Evolutionary conservation across 2,797 vertebrate species (phyloP).

Genomic region (Chaetophractus vellerosus): DNA sequence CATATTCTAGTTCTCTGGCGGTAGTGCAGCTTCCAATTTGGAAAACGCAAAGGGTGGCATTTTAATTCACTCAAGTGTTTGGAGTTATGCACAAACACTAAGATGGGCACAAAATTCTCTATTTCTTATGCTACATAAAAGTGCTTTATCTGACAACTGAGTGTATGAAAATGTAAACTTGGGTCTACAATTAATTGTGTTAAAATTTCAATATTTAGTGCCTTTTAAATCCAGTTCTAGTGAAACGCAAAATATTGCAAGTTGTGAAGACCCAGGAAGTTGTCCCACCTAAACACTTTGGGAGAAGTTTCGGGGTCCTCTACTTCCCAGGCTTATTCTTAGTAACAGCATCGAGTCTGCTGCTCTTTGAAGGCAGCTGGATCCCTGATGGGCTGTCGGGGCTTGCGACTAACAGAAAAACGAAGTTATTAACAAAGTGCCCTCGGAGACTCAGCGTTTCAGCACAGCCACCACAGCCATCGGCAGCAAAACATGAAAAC

Average conservation of each 20-base stretch:
- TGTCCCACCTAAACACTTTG: too few relatives aligned
- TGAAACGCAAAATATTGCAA: neutral
- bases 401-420: accelerated
- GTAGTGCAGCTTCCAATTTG: neutral
- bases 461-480: accelerated
- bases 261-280: neutral
- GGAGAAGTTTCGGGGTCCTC: accelerated
- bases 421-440: too few relatives aligned
- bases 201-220: neutral
- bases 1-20: neutral
- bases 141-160: neutral
- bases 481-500: accelerated
- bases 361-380: too few relatives aligned
- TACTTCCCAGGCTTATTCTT: neutral
- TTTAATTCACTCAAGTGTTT: too few relatives aligned
- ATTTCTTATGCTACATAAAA: neutral
- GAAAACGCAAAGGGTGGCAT: too few relatives aligned
- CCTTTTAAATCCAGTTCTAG: neutral
- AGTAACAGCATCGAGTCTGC: accelerated
- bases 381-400: neutral
- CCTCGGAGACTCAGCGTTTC: too few relatives aligned
- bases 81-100: neutral
- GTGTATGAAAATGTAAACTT: neutral
- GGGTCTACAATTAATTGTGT: neutral
- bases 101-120: accelerated